phyloP scores from a whole-genome alignment of 1,140 invertebrate species.

The Leptonema lineaticorne region DNA sequence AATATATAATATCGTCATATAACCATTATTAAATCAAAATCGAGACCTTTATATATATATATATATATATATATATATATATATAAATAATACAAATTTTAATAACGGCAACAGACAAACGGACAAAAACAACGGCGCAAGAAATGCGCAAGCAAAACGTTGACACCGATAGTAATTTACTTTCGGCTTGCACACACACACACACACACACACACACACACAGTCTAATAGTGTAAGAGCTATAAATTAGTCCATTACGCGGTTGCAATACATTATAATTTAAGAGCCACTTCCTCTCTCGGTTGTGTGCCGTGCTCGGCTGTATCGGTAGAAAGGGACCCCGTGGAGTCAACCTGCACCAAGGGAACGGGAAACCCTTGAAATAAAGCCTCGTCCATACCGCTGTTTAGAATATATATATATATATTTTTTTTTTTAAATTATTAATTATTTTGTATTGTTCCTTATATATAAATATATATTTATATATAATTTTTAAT shows the following conservation, averaged over 20 bases:
- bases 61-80: no score
- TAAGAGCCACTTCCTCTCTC: conserved; percentile 33
- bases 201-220: no score
- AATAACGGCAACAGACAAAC: no score
- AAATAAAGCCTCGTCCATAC: no score
- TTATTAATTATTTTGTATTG: background rate
- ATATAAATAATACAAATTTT: no score
- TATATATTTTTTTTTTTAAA: background rate
- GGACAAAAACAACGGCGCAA: no score
- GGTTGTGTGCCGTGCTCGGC: background rate
- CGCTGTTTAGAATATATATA: no score
- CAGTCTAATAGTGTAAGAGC: conserved; percentile 27
- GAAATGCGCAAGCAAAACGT: no score
- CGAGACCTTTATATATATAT: no score
- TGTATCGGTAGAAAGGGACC: background rate
- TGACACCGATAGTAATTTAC: conserved; percentile 34
- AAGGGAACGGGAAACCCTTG: background rate
- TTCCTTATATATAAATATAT: background rate
- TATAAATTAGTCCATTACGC: conserved; percentile 39
- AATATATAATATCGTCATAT: no score
- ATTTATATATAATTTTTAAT: background rate
- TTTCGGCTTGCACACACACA: conserved; percentile 26
- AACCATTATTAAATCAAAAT: no score
- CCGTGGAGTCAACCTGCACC: background rate
- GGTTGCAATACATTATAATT: conserved; percentile 41